These are phyloP conservation scores for Aphelenchoides avenae DNA, from an alignment of 1,140 invertebrate genomes.

Conservation along the genomic window DNA sequence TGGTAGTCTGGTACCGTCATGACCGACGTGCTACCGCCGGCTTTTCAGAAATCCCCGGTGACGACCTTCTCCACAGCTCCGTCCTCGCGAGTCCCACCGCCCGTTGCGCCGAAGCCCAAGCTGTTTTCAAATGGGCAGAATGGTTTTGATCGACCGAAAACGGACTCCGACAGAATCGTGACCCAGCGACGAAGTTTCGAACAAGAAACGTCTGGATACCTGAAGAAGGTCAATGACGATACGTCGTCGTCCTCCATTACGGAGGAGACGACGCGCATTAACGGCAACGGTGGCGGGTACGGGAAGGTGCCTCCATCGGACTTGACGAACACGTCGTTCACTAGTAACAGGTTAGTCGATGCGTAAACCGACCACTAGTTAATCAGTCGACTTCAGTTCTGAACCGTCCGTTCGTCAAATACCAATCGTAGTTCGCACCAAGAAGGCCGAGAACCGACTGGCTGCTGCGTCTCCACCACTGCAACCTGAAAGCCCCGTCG, in stretches of 20 bases:
- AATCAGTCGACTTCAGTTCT: slow-evolving; percentile 7
- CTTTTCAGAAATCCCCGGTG: slow-evolving; percentile 10
- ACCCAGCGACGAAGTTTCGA: neutral
- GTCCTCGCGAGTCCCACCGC: slow-evolving; percentile 21
- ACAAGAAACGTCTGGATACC: neutral
- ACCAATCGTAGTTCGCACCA: slow-evolving; percentile 20
- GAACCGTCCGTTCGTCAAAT: slow-evolving; percentile 21
- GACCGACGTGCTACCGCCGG: neutral
- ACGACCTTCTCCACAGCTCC: slow-evolving; percentile 15
- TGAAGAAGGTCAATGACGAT: neutral
- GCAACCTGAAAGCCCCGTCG: slow-evolving; percentile 10
- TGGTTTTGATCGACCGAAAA: too few relatives aligned
- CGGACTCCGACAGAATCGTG: slow-evolving; percentile 5
- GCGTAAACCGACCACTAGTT: neutral
- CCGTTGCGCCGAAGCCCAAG: slow-evolving; percentile 35
- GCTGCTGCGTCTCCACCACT: slow-evolving; percentile 6
- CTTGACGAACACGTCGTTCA: neutral
- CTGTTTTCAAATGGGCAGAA: too few relatives aligned
- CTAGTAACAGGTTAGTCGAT: neutral
- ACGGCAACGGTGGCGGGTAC: slow-evolving; percentile 10
- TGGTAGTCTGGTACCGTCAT: neutral
- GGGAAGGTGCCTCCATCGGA: neutral
- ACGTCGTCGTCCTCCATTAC: neutral
- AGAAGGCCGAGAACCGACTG: slow-evolving; percentile 33
- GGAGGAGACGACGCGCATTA: slow-evolving; percentile 12